Conservation (phyloP, 2,888 invertebrate species). For the Tenthredo scrophulariae region DNA sequence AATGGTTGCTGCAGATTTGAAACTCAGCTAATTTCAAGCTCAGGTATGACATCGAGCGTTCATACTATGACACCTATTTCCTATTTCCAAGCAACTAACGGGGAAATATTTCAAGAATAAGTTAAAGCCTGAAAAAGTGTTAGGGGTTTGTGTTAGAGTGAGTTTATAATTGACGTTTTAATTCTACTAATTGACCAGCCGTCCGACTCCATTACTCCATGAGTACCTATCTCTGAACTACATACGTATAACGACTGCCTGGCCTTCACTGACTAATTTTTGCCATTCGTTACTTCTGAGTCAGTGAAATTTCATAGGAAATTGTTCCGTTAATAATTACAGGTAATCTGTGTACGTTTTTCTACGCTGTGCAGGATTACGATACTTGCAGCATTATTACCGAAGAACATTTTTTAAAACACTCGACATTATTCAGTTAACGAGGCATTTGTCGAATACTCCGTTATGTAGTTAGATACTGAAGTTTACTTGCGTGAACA, state of each 20-base stretch:
- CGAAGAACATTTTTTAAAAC: background rate
- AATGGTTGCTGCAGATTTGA: background rate
- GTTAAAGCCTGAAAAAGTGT: background rate
- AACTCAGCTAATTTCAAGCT: background rate
- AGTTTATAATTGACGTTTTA: background rate
- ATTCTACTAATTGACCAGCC: constrained; percentile 9
- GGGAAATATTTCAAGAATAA: background rate
- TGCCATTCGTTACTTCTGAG: background rate
- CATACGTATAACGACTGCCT: background rate
- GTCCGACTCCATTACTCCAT: background rate
- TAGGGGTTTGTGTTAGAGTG: background rate
- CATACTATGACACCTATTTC: background rate
- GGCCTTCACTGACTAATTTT: background rate
- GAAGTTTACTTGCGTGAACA: background rate
- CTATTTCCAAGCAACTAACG: background rate
- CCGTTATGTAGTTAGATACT: background rate
- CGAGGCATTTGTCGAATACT: background rate
- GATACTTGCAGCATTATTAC: background rate
- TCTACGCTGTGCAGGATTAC: background rate
- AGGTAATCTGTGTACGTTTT: background rate
- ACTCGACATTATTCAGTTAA: background rate
- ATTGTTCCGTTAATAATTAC: background rate
- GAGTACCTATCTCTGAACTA: background rate
- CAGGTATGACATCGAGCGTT: background rate
- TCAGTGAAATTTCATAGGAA: background rate